These are phyloP conservation scores for Brachionus rotundiformis DNA, from an alignment of 1,140 invertebrate genomes.

Conservation along the genomic window DNA sequence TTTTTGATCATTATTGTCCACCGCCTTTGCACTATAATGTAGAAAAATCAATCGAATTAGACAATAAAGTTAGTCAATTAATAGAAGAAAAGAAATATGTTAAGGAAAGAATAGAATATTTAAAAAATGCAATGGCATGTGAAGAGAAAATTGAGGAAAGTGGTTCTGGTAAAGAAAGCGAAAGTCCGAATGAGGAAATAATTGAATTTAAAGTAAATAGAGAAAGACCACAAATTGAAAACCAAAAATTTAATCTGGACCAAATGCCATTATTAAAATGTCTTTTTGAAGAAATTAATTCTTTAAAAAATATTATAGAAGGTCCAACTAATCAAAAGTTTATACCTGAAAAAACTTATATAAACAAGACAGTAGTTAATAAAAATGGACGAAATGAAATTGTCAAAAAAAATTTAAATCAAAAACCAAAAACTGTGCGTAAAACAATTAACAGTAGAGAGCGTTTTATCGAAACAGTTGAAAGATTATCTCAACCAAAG, in stretches of 20 bases:
- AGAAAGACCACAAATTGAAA: neutral
- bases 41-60: neutral
- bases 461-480: neutral
- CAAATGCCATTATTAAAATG: conserved; percentile 48
- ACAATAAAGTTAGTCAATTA: neutral
- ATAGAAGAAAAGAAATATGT: conserved; percentile 24
- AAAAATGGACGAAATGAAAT: neutral
- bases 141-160: conserved; percentile 8
- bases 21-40: conserved; percentile 31
- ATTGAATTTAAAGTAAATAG: neutral
- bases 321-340: neutral
- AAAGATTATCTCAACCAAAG: conserved; percentile 32
- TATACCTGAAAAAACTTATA: neutral
- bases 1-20: conserved; percentile 39
- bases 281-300: conserved; percentile 38
- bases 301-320: conserved; percentile 26
- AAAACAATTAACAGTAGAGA: conserved; percentile 29
- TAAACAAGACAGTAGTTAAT: neutral
- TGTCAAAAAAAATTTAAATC: neutral
- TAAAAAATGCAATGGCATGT: neutral
- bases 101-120: conserved; percentile 26
- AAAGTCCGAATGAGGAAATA: neutral
- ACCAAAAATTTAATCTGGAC: conserved; percentile 20
- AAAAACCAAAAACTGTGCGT: neutral
- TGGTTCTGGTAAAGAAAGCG: neutral